Conservation (phyloP, 2,888 invertebrate genomes). For the Clepsis dumicolana region DNA sequence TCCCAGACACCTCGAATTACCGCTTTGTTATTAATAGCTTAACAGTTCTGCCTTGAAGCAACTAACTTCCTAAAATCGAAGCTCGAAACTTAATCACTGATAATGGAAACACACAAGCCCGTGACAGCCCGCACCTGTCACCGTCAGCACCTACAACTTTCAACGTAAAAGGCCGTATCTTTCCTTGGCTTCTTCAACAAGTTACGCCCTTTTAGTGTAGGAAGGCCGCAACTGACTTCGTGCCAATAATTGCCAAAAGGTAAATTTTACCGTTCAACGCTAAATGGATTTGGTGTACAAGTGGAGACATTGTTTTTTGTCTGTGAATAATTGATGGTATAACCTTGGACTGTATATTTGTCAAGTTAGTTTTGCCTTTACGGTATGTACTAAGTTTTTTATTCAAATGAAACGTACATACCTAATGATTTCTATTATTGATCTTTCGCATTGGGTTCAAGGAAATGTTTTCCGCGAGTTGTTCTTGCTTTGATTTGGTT, state of each 20-base stretch:
- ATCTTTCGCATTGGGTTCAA: not conserved
- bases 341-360: constrained; percentile 17
- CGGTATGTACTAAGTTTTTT: constrained; percentile 2
- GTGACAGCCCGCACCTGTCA: constrained; percentile 67
- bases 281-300: constrained; percentile 41
- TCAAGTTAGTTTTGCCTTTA: constrained; percentile 8
- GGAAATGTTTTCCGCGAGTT: not conserved
- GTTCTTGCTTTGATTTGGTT: not conserved
- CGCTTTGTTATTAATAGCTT: constrained; percentile 15
- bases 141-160: constrained; percentile 53
- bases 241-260: constrained; percentile 37
- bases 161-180: not conserved
- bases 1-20: constrained; percentile 2
- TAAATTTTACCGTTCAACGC: constrained; percentile 28
- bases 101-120: constrained; percentile 51
- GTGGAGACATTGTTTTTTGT: constrained; percentile 30
- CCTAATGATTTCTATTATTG: not conserved
- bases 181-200: not conserved
- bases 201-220: constrained; percentile 1
- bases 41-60: constrained; percentile 24
- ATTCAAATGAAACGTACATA: constrained; percentile 12
- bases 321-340: constrained; percentile 15
- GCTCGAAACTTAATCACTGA: constrained; percentile 34
- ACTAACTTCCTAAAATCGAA: constrained; percentile 31
- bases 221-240: not conserved